These are phyloP conservation scores for Epinotia brunnichana DNA, from an alignment of 2,888 invertebrate species.

Conservation along the genomic window DNA sequence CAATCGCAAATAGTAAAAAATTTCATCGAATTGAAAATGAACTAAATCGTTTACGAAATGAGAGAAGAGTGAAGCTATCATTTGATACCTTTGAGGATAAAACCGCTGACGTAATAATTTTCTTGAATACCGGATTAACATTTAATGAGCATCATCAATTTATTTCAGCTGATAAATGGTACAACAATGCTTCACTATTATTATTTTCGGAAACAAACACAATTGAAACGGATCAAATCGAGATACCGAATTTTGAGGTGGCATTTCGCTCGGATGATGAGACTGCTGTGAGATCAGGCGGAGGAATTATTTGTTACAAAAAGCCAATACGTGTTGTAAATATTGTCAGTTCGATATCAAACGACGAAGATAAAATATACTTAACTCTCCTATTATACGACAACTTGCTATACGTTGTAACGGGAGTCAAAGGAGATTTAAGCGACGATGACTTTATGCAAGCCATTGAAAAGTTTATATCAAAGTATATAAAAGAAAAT, in stretches of 20 bases:
- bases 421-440: not conserved
- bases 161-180: not conserved
- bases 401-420: not conserved
- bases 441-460: not conserved
- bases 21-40: not conserved
- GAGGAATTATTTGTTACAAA: not conserved
- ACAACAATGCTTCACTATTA: not conserved
- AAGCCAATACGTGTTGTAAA: not conserved
- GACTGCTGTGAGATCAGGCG: not conserved
- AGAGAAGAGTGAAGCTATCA: not conserved
- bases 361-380: not conserved
- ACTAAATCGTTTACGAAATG: not conserved
- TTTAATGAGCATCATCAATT: not conserved
- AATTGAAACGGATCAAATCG: not conserved
- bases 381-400: not conserved
- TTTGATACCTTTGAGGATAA: constrained; percentile 1
- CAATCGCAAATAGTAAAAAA: not conserved
- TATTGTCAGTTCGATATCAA: not conserved
- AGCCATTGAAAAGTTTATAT: not conserved
- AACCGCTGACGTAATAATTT: not conserved
- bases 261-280: not conserved
- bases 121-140: not conserved
- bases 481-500: too few species aligned
- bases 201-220: constrained; percentile 12
- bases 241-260: not conserved